Conservation (phyloP, 2,888 invertebrate species). For the Escarpia spicata region DNA sequence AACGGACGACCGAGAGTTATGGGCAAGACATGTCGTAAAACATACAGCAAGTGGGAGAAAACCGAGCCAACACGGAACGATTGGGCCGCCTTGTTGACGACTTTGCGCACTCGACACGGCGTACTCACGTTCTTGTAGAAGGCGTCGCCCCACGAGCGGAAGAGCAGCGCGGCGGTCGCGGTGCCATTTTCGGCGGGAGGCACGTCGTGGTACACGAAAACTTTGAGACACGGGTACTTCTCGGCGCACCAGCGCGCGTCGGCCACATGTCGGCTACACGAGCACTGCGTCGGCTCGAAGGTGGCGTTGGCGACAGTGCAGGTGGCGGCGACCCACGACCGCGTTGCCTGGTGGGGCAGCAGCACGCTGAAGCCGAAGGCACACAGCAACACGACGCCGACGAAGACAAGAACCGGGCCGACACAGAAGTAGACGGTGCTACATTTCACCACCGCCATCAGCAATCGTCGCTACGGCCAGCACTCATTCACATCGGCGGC, state of each 20-base stretch:
- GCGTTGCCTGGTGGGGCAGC: conserved; percentile 39
- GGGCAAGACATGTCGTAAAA: too few relatives aligned
- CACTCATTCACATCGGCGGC: background rate
- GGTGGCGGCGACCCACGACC: conserved; percentile 34
- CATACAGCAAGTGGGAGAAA: too few relatives aligned
- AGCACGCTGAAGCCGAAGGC: conserved; percentile 42
- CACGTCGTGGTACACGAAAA: conserved; percentile 25
- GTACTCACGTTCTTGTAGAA: conserved; percentile 37
- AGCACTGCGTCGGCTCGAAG: conserved; percentile 35
- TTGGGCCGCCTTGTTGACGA: too few relatives aligned
- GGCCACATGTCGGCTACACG: conserved; percentile 37
- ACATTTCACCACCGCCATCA: conserved; percentile 29
- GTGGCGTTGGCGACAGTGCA: conserved; percentile 39
- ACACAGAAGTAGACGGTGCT: conserved; percentile 41
- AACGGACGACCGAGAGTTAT: too few relatives aligned
- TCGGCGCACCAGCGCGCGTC: conserved; percentile 30
- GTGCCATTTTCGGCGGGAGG: background rate
- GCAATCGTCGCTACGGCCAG: background rate
- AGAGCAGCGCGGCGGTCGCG: conserved; percentile 31
- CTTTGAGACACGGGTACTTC: conserved; percentile 33
- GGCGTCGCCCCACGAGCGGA: conserved; percentile 40
- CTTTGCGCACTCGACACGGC: background rate
- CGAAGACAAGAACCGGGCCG: conserved; percentile 41
- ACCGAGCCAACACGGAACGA: too few relatives aligned
- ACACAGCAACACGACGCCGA: conserved; percentile 41